Evolutionary conservation across 2,113 vertebrate species (phyloP), one percentile per base, ranked within the genome.

Genomic region (Jacana jacana): DNA sequence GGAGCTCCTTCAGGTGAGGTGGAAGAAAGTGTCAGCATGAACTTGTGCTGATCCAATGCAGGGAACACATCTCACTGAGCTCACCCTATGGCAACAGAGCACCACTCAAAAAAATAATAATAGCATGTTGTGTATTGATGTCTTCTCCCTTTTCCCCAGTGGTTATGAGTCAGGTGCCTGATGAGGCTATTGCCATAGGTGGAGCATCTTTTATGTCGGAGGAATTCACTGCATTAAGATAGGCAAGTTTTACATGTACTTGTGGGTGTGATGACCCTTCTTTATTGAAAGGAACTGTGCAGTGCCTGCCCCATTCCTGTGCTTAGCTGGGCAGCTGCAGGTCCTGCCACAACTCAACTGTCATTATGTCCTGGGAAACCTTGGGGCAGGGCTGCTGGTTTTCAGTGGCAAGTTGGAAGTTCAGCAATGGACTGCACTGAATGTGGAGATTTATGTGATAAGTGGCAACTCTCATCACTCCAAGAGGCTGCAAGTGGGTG

Each of bases 161-260:
- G 66, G 71, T 19, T 65, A 31, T 82, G 81, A 94, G 54, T 77
- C 89, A 95, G 87, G 78, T 97, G 71, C 44, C 81, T 91, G 57
- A 52, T 61, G 3, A 69, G 73, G 42, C 58, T 76, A 2, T 24
- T 77, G 49, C 66, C 24, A 1, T 35, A 44, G 6, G 60, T 35
- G 60, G 72, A 91, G 33, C 30, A 58, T 15, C 91, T 89, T 95
- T 89, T 70, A n/a, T 80, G 49, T 82, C 0, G 1, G 81, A 85
- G 42, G 81, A 86, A 37, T 46, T 37, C 14, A 19, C 27, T 35
- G 20, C 46, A 13, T 8, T 16, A 11, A 40, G 30, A 58, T 4
- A 31, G 61, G 39, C 8, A 42, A 54, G 54, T 35, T 54, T 57
- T 18, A 20, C 13, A 4, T 12, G 33, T 48, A 6, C 46, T 35